Evolutionary conservation across 2,797 vertebrate genomes (phyloP), one percentile per base, ranked within the genome.

Genomic region (Ataeniobius toweri): DNA sequence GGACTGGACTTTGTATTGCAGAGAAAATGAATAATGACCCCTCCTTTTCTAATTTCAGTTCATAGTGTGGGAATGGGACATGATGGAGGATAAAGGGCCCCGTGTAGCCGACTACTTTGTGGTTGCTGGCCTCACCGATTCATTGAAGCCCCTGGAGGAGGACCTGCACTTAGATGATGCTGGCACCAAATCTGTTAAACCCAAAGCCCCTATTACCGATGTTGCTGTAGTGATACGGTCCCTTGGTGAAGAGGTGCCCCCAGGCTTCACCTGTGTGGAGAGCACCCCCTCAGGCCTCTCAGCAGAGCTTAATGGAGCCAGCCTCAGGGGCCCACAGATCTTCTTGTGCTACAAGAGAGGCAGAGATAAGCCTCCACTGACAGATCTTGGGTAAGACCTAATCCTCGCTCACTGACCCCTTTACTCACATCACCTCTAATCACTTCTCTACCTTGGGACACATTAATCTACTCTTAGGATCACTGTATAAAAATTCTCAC

Each of bases 71-170:
- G 95, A 93, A 97, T 98, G 96, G 96, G 97, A 96, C 92, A 99
- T 98, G 97, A 97, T 98, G 96, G 98, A 99, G 96, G 98, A 99
- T 95, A 99, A 98, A 95, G 97, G 97, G 70, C 97, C 96, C 85
- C 98, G 97, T 92, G 98, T 99, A 88, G 98, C 98, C 26, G 98
- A 99, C 95, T 99, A 99, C 94, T 99, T 99, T 87, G 98, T 99
- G 91, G 96, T 99, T 84, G 98, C 98, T 1, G 98, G 98, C 88
- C 95, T 99, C 79, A 98, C 98, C 0, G 96, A 98, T 87, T 95
- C 93, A 28, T 97, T 97, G 77, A 98, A 97, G 88, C 98, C 97
- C 44, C 95, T 99, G 24, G 98, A 99, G 90, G 98, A 99, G 81
- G 97, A 99, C 89, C 95, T 97, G 86, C 97, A 98, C 89, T 96